These are phyloP conservation scores for Oxyruncus cristatus DNA, from an alignment of 2,113 vertebrate species.

Conservation along the genomic window DNA sequence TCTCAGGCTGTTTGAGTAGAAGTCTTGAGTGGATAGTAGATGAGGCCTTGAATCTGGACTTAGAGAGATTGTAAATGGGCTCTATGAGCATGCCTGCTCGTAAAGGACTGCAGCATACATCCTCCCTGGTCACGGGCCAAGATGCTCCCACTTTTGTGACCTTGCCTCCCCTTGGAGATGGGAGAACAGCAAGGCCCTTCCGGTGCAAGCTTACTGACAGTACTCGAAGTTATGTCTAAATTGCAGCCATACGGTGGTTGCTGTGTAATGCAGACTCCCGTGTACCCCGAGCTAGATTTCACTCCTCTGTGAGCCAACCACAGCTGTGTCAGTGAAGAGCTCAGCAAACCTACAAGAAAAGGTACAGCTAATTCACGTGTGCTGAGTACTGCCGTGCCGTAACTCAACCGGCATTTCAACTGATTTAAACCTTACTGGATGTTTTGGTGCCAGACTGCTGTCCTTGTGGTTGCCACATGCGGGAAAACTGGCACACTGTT, in stretches of 20 bases:
- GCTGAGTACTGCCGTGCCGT: neutral
- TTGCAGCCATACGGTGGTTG: neutral
- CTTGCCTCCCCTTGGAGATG: neutral
- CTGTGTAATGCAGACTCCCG: neutral
- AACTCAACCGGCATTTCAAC: neutral
- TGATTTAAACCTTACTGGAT: neutral
- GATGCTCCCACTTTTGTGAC: neutral
- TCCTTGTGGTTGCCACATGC: neutral
- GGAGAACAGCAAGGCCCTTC: neutral
- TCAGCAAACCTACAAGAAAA: neutral
- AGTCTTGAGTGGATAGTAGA: neutral
- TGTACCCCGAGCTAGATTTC: neutral
- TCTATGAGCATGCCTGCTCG: neutral
- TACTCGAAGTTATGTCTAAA: neutral
- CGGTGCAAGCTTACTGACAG: neutral
- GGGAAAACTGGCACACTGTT: neutral
- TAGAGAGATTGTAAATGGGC: neutral
- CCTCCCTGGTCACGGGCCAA: neutral
- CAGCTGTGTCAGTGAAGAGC: neutral
- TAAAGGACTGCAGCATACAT: neutral
- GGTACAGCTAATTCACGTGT: rapidly evolving
- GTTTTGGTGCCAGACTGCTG: neutral
- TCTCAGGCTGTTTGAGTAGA: neutral
- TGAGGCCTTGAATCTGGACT: neutral
- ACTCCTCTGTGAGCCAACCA: neutral